Evolutionary conservation across 2,113 vertebrate genomes (phyloP).

Genomic region (Phalacrocorax aristotelis): DNA sequence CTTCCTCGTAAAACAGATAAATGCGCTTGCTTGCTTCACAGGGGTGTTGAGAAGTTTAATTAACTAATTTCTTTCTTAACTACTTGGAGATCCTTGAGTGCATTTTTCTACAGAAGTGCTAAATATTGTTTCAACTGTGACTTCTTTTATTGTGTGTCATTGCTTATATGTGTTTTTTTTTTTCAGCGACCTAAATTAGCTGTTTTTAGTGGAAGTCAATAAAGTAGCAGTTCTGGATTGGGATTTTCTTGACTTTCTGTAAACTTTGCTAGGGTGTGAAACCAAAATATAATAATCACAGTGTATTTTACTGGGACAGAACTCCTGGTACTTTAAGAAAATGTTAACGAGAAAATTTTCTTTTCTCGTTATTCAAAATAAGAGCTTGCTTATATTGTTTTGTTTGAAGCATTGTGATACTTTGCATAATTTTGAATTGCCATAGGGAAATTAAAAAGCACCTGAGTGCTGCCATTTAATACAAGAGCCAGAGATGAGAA

Average conservation of each 20-base stretch:
- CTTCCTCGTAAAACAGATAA: constrained; percentile 39
- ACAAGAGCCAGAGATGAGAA: neutral
- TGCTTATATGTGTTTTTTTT: neutral
- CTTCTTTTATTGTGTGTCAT: neutral
- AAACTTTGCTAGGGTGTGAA: neutral
- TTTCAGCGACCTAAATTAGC: neutral
- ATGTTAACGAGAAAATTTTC: neutral
- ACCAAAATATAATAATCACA: neutral
- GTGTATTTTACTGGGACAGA: neutral
- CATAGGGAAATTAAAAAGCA: neutral
- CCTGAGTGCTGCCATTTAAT: neutral
- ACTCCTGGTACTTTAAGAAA: neutral
- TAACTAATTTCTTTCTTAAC: constrained; percentile 32
- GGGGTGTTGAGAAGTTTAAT: constrained; percentile 49
- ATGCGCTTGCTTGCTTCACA: constrained; percentile 1
- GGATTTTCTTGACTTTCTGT: neutral
- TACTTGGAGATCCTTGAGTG: constrained; percentile 1
- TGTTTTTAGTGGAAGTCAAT: neutral
- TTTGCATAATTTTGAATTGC: neutral
- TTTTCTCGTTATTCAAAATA: neutral
- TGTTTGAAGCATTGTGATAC: neutral
- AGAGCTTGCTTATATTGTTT: neutral
- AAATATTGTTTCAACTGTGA: neutral
- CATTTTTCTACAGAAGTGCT: neutral
- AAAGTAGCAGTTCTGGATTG: neutral